A percentile compares a stretch with the other conserved stretches of the same genome.
These are phyloP conservation scores for Trichomycterus rosablanca DNA, from an alignment of 2,113 vertebrate genomes.

Conservation along the genomic window DNA sequence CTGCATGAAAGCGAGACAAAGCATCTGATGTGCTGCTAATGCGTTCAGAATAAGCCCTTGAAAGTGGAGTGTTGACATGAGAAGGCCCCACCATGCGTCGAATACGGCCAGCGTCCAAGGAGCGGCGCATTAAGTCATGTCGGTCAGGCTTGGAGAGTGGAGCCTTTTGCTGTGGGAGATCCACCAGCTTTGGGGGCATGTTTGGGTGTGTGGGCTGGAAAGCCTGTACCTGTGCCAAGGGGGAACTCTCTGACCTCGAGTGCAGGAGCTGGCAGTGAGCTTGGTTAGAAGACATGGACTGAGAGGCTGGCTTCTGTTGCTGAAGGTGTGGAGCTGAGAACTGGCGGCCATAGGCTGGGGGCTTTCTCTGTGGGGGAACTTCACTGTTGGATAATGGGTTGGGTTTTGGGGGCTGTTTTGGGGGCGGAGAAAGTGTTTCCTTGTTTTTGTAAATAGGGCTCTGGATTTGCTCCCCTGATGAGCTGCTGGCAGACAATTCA, in stretches of 20 bases:
- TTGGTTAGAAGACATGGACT: slow-evolving; percentile 13
- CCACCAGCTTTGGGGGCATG: slow-evolving; percentile 49
- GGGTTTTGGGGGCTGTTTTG: slow-evolving; percentile 4
- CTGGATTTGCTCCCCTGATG: slow-evolving; percentile 46
- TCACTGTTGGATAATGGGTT: slow-evolving; percentile 22
- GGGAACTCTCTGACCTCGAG: slow-evolving; percentile 54
- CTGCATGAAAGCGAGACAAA: slow-evolving; percentile 47
- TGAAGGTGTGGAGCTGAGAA: slow-evolving; percentile 57
- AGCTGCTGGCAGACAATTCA: slow-evolving; percentile 55
- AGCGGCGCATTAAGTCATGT: slow-evolving; percentile 48
- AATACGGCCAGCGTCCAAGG: slow-evolving; percentile 47
- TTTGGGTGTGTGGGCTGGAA: slow-evolving; percentile 51
- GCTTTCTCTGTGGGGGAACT: slow-evolving; percentile 39
- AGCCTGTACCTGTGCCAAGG: slow-evolving; percentile 43
- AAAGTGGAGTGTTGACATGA: slow-evolving; percentile 43
- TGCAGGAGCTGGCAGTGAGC: slow-evolving; percentile 46
- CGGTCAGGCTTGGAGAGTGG: slow-evolving; percentile 42
- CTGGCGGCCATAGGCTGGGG: slow-evolving; percentile 53
- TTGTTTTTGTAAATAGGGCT: slow-evolving; percentile 49
- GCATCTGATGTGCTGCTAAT: slow-evolving; percentile 41
- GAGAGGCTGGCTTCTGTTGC: slow-evolving; percentile 35
- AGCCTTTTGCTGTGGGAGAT: slow-evolving; percentile 35
- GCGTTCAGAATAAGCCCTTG: slow-evolving; percentile 52
- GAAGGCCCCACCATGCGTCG: slow-evolving; percentile 35
- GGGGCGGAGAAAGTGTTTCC: slow-evolving; percentile 11